Percentiles rank a stretch among this genome's conserved stretches.
These are phyloP conservation scores for Amblyopsis hoosieri DNA, from an alignment of 2,797 vertebrate species.

Conservation along the genomic window DNA sequence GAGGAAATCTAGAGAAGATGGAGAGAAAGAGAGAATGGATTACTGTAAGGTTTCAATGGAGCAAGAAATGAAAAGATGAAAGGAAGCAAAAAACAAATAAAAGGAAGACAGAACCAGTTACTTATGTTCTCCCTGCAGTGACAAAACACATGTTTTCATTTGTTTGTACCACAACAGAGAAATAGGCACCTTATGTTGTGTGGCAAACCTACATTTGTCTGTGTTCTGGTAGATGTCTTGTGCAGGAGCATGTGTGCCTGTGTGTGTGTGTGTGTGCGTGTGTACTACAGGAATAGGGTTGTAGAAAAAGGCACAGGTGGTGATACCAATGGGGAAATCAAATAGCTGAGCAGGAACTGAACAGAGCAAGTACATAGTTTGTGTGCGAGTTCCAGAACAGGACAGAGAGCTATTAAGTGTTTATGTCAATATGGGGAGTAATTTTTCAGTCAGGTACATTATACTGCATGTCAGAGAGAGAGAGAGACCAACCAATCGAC, in stretches of 20 bases:
- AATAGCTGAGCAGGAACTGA: constrained; percentile 57
- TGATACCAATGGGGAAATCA: constrained; percentile 64
- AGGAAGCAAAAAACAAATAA: too few relatives aligned
- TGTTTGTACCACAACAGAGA: constrained; percentile 43
- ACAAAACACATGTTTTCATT: constrained; percentile 39
- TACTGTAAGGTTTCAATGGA: too few relatives aligned
- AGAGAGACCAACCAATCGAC: background rate
- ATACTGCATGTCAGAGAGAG: background rate
- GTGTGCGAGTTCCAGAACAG: too few relatives aligned
- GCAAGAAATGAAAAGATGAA: too few relatives aligned
- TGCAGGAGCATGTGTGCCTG: background rate
- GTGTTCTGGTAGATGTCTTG: constrained; percentile 3
- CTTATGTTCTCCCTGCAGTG: constrained; percentile 16
- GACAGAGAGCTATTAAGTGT: too few relatives aligned
- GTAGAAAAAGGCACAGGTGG: constrained; percentile 41
- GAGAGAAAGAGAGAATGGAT: too few relatives aligned
- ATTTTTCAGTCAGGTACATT: too few relatives aligned
- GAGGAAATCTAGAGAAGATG: too few relatives aligned
- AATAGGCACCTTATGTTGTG: constrained; percentile 45
- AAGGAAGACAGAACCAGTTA: constrained; percentile 17
- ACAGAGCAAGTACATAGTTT: constrained; percentile 41
- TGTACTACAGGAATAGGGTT: constrained; percentile 22
- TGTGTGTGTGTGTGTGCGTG: background rate
- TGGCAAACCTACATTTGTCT: constrained; percentile 41
- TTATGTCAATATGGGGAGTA: too few relatives aligned